Conservation (phyloP, 2,888 invertebrate species). For the Diplolepis rosae region DNA sequence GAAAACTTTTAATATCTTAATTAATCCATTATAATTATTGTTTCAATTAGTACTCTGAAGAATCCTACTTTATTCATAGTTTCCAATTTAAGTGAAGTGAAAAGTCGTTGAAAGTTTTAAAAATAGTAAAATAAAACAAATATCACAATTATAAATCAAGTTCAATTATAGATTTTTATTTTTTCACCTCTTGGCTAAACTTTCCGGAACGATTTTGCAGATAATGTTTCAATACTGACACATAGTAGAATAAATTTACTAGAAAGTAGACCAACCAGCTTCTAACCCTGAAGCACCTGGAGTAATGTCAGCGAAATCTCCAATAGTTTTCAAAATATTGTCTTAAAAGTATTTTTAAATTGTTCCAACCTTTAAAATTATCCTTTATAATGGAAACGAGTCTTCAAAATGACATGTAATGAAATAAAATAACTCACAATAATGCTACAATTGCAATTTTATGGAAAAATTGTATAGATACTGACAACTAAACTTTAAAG, state of each 20-base stretch:
- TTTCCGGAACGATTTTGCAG: neutral
- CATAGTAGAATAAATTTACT: neutral
- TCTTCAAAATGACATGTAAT: too few species aligned
- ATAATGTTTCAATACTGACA: neutral
- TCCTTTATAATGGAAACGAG: too few species aligned
- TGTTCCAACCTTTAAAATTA: too few species aligned
- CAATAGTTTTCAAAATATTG: neutral
- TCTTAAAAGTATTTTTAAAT: too few species aligned
- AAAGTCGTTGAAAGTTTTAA: neutral
- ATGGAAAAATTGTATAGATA: too few species aligned
- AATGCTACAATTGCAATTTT: too few species aligned
- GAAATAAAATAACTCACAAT: too few species aligned
- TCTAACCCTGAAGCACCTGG: neutral
- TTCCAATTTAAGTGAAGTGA: too few species aligned
- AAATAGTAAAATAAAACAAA: neutral
- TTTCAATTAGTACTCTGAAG: neutral
- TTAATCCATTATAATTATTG: neutral
- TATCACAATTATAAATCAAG: neutral
- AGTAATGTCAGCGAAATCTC: neutral
- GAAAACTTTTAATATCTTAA: neutral
- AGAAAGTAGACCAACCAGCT: neutral
- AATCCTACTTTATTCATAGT: too few species aligned
- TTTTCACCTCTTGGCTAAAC: neutral
- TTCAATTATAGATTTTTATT: neutral
- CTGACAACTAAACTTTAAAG: too few species aligned